Percentiles rank a stretch among this genome's conserved stretches.
Evolutionary conservation across 2,888 invertebrate species (phyloP).

Genomic region (Eudemis profundana): DNA sequence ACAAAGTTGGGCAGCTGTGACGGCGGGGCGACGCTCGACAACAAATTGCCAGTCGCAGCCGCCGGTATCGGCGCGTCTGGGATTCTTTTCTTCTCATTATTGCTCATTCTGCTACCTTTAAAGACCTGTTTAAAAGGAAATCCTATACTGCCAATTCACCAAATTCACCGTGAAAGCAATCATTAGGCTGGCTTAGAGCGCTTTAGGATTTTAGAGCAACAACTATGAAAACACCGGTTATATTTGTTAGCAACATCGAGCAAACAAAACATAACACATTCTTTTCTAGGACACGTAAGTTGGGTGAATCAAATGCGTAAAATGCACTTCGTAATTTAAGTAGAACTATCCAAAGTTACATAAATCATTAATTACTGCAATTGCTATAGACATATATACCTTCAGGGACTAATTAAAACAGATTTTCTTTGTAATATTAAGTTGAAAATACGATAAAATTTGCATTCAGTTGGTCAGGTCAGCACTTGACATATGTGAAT

Average conservation of each 20-base stretch:
- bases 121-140: constrained; percentile 38
- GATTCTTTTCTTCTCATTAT: constrained; percentile 61
- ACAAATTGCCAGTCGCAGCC: constrained; percentile 82
- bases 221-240: background rate
- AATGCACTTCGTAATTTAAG: background rate
- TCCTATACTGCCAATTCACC: background rate
- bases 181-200: too few species aligned
- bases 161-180: too few species aligned
- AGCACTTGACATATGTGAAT: background rate
- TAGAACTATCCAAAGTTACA: background rate
- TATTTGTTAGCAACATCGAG: constrained; percentile 17
- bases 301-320: constrained; percentile 6
- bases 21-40: constrained; percentile 89
- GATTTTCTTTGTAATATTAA: background rate
- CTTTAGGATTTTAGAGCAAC: background rate
- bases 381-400: constrained; percentile 3
- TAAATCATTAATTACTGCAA: background rate
- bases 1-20: constrained; percentile 88
- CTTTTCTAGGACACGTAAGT: constrained; percentile 35
- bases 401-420: background rate
- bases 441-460: background rate
- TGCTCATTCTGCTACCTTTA: constrained; percentile 55
- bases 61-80: constrained; percentile 78
- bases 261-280: constrained; percentile 18
- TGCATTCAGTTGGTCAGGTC: background rate